A percentile compares a stretch with the other conserved stretches of the same genome.
phyloP scores from a whole-genome alignment of 2,113 vertebrate genomes.

The Xyrauchen texanus region DNA sequence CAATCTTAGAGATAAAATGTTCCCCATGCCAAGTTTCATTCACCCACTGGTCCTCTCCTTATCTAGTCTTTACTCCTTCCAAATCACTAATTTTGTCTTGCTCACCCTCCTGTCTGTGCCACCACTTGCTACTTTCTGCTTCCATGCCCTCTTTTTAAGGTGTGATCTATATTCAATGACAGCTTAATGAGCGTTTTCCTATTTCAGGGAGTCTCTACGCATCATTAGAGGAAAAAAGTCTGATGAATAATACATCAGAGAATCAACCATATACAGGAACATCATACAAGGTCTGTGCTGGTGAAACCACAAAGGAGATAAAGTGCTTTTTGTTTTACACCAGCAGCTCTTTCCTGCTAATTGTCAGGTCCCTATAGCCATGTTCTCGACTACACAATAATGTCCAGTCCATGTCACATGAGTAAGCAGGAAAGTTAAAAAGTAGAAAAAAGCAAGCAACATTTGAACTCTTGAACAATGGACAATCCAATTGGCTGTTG shows the following conservation, averaged over 20 bases:
- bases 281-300: constrained; percentile 49
- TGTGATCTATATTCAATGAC: constrained; percentile 69
- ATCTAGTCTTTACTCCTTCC: constrained; percentile 22
- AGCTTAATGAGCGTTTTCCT: constrained; percentile 71
- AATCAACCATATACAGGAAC: constrained; percentile 56
- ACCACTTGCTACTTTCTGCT: neutral
- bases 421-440: constrained; percentile 22
- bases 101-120: constrained; percentile 20
- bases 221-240: constrained; percentile 60
- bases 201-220: constrained; percentile 63
- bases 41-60: neutral
- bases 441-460: neutral
- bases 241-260: constrained; percentile 76
- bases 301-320: constrained; percentile 53
- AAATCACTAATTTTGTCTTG: constrained; percentile 19
- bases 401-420: constrained; percentile 44
- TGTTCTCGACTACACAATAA: constrained; percentile 52
- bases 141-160: constrained; percentile 61
- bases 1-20: constrained; percentile 52
- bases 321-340: constrained; percentile 65
- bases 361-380: constrained; percentile 55
- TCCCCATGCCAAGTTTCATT: constrained; percentile 39
- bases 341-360: constrained; percentile 60
- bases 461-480: constrained; percentile 26
- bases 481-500: constrained; percentile 35